A percentile compares a stretch with the other conserved stretches of the same genome.
These are phyloP conservation scores for Halictus rubicundus DNA, from an alignment of 1,140 invertebrate genomes.

Conservation along the genomic window DNA sequence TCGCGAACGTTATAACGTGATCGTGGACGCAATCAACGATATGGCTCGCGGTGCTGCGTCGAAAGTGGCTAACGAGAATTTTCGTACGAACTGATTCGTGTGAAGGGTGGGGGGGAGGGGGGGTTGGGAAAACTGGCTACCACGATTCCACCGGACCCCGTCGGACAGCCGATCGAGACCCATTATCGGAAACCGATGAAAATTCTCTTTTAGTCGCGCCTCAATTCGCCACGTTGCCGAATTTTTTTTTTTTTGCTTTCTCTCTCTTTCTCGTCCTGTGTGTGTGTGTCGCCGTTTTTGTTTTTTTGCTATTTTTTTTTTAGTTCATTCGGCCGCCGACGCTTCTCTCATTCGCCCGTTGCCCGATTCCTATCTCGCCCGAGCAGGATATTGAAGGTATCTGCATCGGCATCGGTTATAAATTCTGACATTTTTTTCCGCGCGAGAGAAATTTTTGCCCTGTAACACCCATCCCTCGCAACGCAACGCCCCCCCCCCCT, in stretches of 20 bases:
- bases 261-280: no score
- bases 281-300: no score
- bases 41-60: slow-evolving; percentile 13
- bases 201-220: slow-evolving; percentile 60
- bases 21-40: slow-evolving; percentile 31
- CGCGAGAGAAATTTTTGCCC: slow-evolving; percentile 4
- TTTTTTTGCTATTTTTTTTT: slow-evolving; percentile 11
- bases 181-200: slow-evolving; percentile 67
- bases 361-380: slow-evolving; percentile 37
- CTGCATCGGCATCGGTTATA: slow-evolving; percentile 36
- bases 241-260: slow-evolving; percentile 1
- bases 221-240: slow-evolving; percentile 53
- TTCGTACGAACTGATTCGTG: slow-evolving; percentile 50
- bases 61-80: slow-evolving; percentile 63
- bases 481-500: background rate
- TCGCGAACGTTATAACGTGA: background rate
- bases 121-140: slow-evolving; percentile 23
- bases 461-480: no score
- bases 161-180: slow-evolving; percentile 52
- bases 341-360: slow-evolving; percentile 38
- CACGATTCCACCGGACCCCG: slow-evolving; percentile 45
- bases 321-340: slow-evolving; percentile 17
- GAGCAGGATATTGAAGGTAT: slow-evolving; percentile 44
- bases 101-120: background rate
- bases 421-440: slow-evolving; percentile 46